Base-by-base conservation (phyloP, 2,888 invertebrate species). In the Tipula helvola region DNA sequence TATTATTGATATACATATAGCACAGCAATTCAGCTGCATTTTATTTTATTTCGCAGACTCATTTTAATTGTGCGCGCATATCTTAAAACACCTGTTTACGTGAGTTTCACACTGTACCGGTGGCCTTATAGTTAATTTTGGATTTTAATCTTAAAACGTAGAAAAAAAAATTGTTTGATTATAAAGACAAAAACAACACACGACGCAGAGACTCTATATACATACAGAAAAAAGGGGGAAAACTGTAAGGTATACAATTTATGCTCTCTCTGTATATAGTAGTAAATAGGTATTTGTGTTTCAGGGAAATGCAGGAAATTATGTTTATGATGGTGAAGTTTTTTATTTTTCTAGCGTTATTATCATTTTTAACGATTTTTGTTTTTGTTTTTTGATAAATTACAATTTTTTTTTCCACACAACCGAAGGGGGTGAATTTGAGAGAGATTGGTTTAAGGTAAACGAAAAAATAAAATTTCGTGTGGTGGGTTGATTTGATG, bases 321-420 rank as follows among this genome's bases (percentile, higher is more conserved):
- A 71, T 18, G 71, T 71, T 71, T 71, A 71, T 71, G 71, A 71
- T 71, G 71, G 71, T 71, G 71, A 28, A 71, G 71, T 18, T 71
- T 71, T 71, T 16, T 57, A 10, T 71, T 71, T 71, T 71, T 10
- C 71, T 71, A 28, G 71, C 71, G 71, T 71, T 71, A 71, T 71
- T 71, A 71, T 71, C 71, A 71, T 71, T 71, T 71, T 71, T 71
- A 71, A 71, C 71, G 71, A 71, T 71, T 71, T 71, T 71, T 57
- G 16, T 52, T 52, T 52, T 52, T 16, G 4, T n/a, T 52, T 71
- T 28, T 28, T 71, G 71, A 71, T 71, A 71, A 71, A 71, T 71
- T 71, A 71, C 28, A 71, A 71, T 71, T 71, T 71, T 71, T n/a
- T 28, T 71, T 71, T 18, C 71, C 71, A 71, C 28, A 39, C 39